Evolutionary conservation across 2,113 vertebrate species (phyloP), one percentile per base, ranked within the genome.

Genomic region (Austrofundulus limnaeus): DNA sequence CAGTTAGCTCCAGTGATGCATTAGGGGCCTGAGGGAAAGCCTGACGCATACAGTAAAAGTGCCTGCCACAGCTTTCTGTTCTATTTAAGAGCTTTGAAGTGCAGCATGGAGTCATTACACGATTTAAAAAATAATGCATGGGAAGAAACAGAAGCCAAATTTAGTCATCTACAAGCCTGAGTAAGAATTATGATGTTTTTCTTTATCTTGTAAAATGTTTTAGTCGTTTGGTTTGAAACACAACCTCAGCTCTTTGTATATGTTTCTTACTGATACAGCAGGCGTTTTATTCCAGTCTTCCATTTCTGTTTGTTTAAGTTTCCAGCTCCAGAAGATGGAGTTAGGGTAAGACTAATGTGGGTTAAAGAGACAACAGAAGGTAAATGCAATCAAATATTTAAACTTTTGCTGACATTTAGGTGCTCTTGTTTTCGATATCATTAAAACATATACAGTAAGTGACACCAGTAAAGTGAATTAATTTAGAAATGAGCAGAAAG

Each of bases 41-140:
- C 77, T 53, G 63, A 5, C 48, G n/a, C 61, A 15, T 45, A 49
- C 76, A 63, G 67, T 76, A 64, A 75, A 85, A 81, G 54, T 78
- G 81, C 50, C 72, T 45, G 52, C 60, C 82, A 70, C 50, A 41
- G 72, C 45, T 78, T 81, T 77, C 65, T 61, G 19, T 62, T 81
- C 61, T 66, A 54, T 66, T 73, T 60, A 54, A 45, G 38, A 25
- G 74, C 76, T 82, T 72, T 80, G 63, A 83, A 79, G 70, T 50
- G 46, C 61, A 68, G 34, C 62, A 77, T 72, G 39, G 82, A 84
- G 52, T 66, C 75, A 69, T 84, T 76, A 79, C 70, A 80, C 39
- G 28, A 75, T 69, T 74, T 72, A 48, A 73, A 64, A 81, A 65
- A 85, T n/a, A 82, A 83, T 78, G 77, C 72, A 74, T 75, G 75